Base-by-base conservation (phyloP, 2,113 vertebrate species). In the Camarhynchus parvulus region DNA sequence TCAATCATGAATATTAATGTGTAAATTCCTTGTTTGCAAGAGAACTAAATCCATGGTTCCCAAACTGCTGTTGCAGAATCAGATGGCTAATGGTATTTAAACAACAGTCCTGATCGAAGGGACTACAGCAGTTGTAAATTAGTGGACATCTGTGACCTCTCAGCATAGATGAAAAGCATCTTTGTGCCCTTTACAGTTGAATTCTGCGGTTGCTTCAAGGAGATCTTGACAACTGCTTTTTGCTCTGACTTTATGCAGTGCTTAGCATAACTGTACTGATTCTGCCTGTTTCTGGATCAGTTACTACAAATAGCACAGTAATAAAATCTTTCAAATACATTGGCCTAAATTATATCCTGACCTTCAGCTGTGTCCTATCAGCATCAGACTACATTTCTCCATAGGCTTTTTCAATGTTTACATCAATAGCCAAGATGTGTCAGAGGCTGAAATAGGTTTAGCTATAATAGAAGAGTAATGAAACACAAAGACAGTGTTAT, bases 341-440 rank as follows among this genome's bases (percentile, higher is more conserved):
- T 91, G 56, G 53, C 87, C 23, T 87, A 81, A 87, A 78, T 89
- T 97, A 76, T 82, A 83, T 72, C 84, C 70, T 94, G 89, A 95
- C 89, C 83, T 94, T 96, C 83, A 95, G n/a, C 83, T 91, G 74
- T 7, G 4, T 89, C 81, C 62, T 77, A n/a, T 68, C 63, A 92
- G 72, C 39, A 78, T 66, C 75, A 77, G 68, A 59, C 30, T 88
- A 74, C 50, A 83, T 42, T 78, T 63, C 78, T 85, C 67, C 67
- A 91, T 35, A 47, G 59, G 22, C 6, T 58, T 85, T 94, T 83
- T 80, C 33, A 58, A 7, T 44, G 16, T 90, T 94, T 87, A 59
- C 24, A 67, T 88, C 75, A 44, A 67, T 83, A 86, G 15, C 27
- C 68, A 74, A 74, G 46, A 42, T 42, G 24, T 74, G 33, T 83